Percentiles rank a stretch among this genome's conserved stretches.
These are phyloP conservation scores for Molossus alvarezi DNA, from an alignment of 2,797 vertebrate genomes.

Conservation along the genomic window DNA sequence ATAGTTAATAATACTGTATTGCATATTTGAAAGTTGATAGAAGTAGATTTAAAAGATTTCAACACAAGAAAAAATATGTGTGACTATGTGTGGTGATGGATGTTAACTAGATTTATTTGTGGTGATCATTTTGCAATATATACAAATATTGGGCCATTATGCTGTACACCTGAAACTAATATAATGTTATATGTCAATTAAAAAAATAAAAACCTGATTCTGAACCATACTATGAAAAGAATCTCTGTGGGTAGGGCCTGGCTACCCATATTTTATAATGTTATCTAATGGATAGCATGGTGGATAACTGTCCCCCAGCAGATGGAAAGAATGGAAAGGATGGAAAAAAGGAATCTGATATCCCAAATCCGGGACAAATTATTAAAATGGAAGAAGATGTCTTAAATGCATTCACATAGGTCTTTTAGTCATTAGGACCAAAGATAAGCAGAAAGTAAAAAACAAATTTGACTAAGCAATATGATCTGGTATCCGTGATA, in stretches of 20 bases:
- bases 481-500: background rate
- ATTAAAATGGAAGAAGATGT: background rate
- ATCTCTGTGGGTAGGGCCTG: background rate
- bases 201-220: background rate
- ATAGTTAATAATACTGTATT: background rate
- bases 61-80: background rate
- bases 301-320: background rate
- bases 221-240: background rate
- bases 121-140: background rate
- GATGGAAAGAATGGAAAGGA: background rate
- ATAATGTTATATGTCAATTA: background rate
- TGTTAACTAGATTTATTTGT: background rate
- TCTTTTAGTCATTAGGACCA: conserved; percentile 11
- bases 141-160: background rate
- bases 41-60: background rate
- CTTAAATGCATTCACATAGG: background rate
- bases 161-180: background rate
- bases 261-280: background rate
- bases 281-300: background rate
- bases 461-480: background rate
- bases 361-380: background rate
- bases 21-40: background rate
- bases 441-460: conserved; percentile 3
- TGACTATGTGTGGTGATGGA: background rate
- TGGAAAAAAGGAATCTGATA: background rate